A percentile compares a stretch with the other conserved stretches of the same genome.
Evolutionary conservation across 2,797 vertebrate species (phyloP).

Genomic region (Furcifer pardalis): DNA sequence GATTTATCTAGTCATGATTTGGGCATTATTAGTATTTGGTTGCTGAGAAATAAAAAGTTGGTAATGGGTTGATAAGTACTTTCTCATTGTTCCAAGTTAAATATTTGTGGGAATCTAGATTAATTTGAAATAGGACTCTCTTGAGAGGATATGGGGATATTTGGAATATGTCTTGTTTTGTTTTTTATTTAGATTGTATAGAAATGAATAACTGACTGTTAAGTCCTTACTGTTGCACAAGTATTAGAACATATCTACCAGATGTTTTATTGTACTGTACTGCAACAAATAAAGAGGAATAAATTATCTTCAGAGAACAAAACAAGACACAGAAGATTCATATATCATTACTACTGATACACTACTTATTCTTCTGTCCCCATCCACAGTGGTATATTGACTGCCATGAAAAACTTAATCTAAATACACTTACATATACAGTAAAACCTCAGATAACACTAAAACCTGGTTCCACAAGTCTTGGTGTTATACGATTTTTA

Average conservation of each 20-base stretch:
- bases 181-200: constrained; percentile 32
- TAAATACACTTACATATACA: neutral
- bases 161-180: constrained; percentile 3
- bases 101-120: constrained; percentile 26
- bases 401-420: neutral
- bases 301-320: constrained; percentile 42
- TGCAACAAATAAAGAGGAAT: constrained; percentile 40
- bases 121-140: constrained; percentile 41
- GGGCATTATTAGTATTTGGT: constrained; percentile 14
- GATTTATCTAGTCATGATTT: neutral
- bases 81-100: constrained; percentile 31
- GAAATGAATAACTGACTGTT: constrained; percentile 30
- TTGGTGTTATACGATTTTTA: no score
- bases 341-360: neutral
- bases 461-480: no score
- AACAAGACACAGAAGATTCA: constrained; percentile 34
- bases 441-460: no score
- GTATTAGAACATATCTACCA: constrained; percentile 34
- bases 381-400: constrained; percentile 14
- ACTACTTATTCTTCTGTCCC: constrained; percentile 13
- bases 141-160: constrained; percentile 17
- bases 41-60: constrained; percentile 13
- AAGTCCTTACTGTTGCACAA: constrained; percentile 32
- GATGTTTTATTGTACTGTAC: constrained; percentile 33
- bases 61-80: neutral